Conservation (phyloP, 1,140 invertebrate genomes). For the Zophobas atratus region DNA sequence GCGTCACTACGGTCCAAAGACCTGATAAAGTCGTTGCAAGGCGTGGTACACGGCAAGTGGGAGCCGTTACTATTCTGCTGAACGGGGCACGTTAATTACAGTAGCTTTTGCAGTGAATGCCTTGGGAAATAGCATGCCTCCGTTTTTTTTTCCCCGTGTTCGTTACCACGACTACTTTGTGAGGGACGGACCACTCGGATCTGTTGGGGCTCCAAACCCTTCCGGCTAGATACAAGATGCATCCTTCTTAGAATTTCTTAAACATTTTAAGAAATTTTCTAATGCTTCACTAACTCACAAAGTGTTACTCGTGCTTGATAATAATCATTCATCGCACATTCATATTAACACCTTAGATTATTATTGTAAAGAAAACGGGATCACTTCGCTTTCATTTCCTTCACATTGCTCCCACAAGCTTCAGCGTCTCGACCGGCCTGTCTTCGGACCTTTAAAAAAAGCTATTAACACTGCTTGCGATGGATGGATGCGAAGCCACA, state of each 20-base stretch:
- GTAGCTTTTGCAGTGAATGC: too few relatives aligned
- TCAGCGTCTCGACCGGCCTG: conserved; percentile 66
- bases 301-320: too few relatives aligned
- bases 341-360: conserved; percentile 56
- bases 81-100: conserved; percentile 59
- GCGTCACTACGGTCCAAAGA: conserved; percentile 66
- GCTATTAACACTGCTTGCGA: conserved; percentile 64
- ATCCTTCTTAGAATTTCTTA: too few relatives aligned
- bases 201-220: too few relatives aligned
- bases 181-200: too few relatives aligned
- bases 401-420: conserved; percentile 66
- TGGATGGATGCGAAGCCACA: conserved; percentile 65
- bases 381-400: conserved; percentile 64
- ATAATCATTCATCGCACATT: conserved; percentile 57
- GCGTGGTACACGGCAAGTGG: conserved; percentile 67
- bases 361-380: conserved; percentile 63
- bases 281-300: too few relatives aligned
- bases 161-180: too few relatives aligned
- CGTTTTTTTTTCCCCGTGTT: too few relatives aligned
- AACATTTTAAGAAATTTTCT: too few relatives aligned
- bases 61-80: conserved; percentile 63
- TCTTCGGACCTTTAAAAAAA: conserved; percentile 68
- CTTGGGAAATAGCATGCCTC: too few relatives aligned
- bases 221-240: too few relatives aligned
- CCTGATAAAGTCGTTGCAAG: conserved; percentile 66